phyloP scores from a whole-genome alignment of 2,113 vertebrate genomes.

The Pongo abelii region DNA sequence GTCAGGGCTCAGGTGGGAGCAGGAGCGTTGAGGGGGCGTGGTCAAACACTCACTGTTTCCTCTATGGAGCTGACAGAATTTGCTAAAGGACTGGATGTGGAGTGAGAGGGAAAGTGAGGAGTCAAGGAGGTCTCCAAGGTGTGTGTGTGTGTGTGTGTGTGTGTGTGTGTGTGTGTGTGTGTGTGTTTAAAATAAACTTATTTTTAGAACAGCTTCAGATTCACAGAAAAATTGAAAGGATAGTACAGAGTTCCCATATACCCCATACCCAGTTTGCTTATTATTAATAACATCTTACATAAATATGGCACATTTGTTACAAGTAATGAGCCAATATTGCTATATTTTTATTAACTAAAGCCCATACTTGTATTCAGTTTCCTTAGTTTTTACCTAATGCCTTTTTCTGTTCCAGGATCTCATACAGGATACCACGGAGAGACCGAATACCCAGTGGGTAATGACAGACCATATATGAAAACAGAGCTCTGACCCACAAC shows the following conservation, averaged over 20 bases:
- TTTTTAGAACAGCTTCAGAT: neutral
- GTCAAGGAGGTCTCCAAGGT: neutral
- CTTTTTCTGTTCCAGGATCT: neutral
- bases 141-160: neutral
- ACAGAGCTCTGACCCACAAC: neutral
- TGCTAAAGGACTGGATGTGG: neutral
- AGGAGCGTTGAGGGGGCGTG: rapidly evolving
- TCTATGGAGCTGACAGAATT: neutral
- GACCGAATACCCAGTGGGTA: neutral
- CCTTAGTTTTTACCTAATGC: neutral
- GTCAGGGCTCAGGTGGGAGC: neutral
- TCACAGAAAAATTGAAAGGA: neutral
- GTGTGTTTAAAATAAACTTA: neutral
- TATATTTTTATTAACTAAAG: neutral
- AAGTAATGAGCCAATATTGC: neutral
- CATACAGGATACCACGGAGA: neutral
- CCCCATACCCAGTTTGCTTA: neutral
- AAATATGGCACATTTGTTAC: neutral
- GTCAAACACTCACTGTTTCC: neutral
- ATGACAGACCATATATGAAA: neutral
- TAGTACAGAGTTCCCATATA: neutral
- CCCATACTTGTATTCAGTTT: neutral
- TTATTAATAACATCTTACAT: neutral
- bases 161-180: neutral
- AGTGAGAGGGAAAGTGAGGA: neutral